A percentile compares a stretch with the other conserved stretches of the same genome.
These are phyloP conservation scores for Tinamus guttatus DNA, from an alignment of 2,113 vertebrate species.

Conservation along the genomic window DNA sequence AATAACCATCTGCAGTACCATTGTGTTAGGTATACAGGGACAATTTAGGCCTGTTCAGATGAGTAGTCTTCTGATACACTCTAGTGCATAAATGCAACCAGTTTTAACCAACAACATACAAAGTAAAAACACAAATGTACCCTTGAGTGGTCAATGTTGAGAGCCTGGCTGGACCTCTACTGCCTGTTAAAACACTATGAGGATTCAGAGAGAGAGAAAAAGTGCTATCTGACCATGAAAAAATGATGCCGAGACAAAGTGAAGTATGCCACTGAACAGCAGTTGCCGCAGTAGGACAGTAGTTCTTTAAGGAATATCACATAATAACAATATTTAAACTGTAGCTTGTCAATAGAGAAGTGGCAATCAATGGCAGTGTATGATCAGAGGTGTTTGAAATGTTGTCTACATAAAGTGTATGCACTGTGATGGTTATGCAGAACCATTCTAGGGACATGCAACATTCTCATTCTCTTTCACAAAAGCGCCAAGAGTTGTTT, in stretches of 20 bases:
- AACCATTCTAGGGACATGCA: not conserved
- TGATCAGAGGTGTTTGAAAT: not conserved
- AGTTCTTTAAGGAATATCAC: not conserved
- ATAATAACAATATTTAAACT: not conserved
- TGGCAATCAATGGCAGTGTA: rapidly evolving
- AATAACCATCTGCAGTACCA: not conserved
- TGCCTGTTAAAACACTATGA: not conserved
- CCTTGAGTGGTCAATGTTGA: not conserved
- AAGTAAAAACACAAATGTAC: not conserved
- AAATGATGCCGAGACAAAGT: not conserved
- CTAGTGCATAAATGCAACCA: not conserved
- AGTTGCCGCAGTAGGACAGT: rapidly evolving
- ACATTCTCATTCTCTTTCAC: not conserved
- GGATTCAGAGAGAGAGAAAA: not conserved
- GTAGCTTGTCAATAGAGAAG: not conserved
- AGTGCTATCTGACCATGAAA: not conserved
- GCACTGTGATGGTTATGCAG: rapidly evolving
- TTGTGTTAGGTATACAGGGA: not conserved
- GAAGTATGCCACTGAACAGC: not conserved
- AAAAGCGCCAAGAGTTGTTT: not conserved
- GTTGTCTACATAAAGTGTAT: rapidly evolving
- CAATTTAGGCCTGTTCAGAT: not conserved
- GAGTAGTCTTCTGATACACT: not conserved
- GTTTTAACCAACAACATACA: not conserved
- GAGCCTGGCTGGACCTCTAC: not conserved